A percentile compares a stretch with the other conserved stretches of the same genome.
Conservation (phyloP, 2,113 vertebrate species). For the Heteronetta atricapilla region DNA sequence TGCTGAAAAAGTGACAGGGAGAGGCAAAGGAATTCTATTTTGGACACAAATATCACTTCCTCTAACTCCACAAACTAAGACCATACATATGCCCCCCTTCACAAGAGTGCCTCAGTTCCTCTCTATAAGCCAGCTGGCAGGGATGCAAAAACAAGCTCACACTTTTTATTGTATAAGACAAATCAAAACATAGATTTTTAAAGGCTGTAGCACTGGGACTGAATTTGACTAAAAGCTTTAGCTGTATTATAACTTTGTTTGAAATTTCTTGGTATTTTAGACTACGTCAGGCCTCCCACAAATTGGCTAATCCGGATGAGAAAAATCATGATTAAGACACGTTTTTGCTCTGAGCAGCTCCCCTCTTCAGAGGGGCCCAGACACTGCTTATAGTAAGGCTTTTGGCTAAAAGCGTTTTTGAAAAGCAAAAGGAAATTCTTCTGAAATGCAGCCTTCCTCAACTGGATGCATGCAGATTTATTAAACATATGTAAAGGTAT, state of each 20-base stretch:
- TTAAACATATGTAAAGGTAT: not conserved
- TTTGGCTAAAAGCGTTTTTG: not conserved
- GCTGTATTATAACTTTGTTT: not conserved
- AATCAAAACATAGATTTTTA: not conserved
- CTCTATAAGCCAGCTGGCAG: not conserved
- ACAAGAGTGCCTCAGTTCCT: rapidly evolving
- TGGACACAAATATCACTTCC: not conserved
- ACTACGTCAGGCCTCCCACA: conserved; percentile 16
- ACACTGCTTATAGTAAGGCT: conserved; percentile 4
- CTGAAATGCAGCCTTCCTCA: not conserved
- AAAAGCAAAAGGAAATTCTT: conserved; percentile 16
- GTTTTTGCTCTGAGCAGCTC: conserved; percentile 15
- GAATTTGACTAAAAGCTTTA: not conserved
- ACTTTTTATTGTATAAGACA: not conserved
- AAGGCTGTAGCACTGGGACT: not conserved
- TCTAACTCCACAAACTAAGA: not conserved
- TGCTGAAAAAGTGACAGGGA: not conserved
- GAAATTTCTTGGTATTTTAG: conserved; percentile 17
- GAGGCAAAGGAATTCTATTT: not conserved
- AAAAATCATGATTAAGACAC: conserved; percentile 39
- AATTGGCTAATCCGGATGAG: not conserved
- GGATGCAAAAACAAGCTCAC: not conserved
- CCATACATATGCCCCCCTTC: rapidly evolving
- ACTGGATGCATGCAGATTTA: not conserved
- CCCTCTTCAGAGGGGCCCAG: conserved; percentile 1